Evolutionary conservation across 2,888 invertebrate species (phyloP), one percentile per base, ranked within the genome.

Genomic region (Pandemis heparana): DNA sequence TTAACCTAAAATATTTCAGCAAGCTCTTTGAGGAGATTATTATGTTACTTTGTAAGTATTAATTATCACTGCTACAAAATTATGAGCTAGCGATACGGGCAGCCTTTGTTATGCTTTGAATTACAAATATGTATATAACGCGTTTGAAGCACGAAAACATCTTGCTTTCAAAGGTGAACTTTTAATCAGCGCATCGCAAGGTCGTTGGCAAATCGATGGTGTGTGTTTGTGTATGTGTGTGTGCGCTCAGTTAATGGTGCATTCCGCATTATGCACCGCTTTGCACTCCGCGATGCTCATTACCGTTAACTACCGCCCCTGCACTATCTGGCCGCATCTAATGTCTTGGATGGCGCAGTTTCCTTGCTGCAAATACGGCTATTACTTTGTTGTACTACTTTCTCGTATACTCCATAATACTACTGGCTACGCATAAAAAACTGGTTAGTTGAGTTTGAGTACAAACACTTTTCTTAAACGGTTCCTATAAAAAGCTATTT

Each of bases 201-300:
- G 46, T 10, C 10, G 46, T 1, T 46, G 46, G 46, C 41, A 41
- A 62, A 62, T 62, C 61, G 61, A 62, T 62, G 41, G 41, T 10
- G 46, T 46, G 41, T 10, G 46, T 46, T 46, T 65, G 51, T n/a
- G 39, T n/a, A 16, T 61, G 61, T 39, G 8, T 14, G 39, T 59
- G n/a, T 23, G 39, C 60, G 39, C 12, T 14, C 32, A n/a, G 23
- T 12, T 69, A 69, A 69, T 69, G 18, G 69, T 2, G 18, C 18
- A 69, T 69, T 61, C 39, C 38, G 51, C 48, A 69, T 69, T 61
- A 48, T 48, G 51, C 48, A 16, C 61, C 39, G 48, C 61, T 18
- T 5, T 18, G 23, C 63, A 32, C 51, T 46, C 10, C n/a, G 23
- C 41, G 14, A 6, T 10, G 48, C 39, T 23, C 61, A 41, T 69